Percentiles rank a stretch among this genome's conserved stretches.
These are phyloP conservation scores for Cylindroiulus punctatus DNA, from an alignment of 2,888 invertebrate genomes.

Conservation along the genomic window DNA sequence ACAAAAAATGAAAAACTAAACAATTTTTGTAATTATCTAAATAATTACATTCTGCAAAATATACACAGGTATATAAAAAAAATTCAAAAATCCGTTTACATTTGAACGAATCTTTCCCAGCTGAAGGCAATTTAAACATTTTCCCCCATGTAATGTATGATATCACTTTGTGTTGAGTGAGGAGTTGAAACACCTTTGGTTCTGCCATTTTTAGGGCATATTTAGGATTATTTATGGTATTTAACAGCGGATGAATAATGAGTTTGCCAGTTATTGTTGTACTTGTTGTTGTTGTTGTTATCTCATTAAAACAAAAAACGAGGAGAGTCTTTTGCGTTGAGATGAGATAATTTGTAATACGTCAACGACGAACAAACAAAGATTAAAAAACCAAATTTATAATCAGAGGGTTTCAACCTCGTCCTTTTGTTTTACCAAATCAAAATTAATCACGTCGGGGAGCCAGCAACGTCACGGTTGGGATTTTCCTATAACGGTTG, in stretches of 20 bases:
- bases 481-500: no score
- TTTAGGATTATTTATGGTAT: slow-evolving; percentile 20
- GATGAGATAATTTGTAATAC: slow-evolving; percentile 26
- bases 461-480: no score
- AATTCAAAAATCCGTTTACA: no score
- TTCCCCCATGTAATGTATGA: no score
- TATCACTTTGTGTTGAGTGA: no score
- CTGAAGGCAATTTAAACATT: no score
- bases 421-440: not conserved
- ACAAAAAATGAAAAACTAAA: no score
- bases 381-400: slow-evolving; percentile 15
- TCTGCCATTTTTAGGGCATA: not conserved
- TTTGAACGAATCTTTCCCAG: no score
- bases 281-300: not conserved
- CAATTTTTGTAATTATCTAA: no score
- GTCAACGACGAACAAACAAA: slow-evolving; percentile 19
- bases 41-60: no score
- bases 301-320: slow-evolving; percentile 1
- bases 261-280: not conserved
- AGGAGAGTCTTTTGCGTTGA: not conserved
- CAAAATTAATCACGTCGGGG: not conserved
- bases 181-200: no score
- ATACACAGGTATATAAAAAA: no score
- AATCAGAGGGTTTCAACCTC: not conserved
- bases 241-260: slow-evolving; percentile 15